Percentiles rank a stretch among this genome's conserved stretches.
phyloP scores from a whole-genome alignment of 1,140 invertebrate species.

The Saccostrea glomerata region DNA sequence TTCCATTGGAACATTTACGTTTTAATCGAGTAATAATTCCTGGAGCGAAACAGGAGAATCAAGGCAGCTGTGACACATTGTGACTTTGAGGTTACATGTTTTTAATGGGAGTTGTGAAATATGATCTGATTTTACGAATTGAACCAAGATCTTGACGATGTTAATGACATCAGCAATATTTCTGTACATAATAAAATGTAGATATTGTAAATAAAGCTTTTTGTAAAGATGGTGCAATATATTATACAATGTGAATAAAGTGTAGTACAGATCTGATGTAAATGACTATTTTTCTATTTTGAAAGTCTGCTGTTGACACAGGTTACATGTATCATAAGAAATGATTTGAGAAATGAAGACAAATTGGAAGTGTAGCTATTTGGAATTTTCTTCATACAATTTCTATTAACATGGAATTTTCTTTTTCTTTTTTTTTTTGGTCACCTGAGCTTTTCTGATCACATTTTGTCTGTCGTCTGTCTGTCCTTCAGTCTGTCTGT shows the following conservation, averaged over 20 bases:
- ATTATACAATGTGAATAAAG: slow-evolving; percentile 20
- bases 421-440: too few relatives aligned
- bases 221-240: background rate
- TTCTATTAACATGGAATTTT: too few relatives aligned
- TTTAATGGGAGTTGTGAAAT: background rate
- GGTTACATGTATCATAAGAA: background rate
- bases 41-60: background rate
- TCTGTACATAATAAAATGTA: background rate
- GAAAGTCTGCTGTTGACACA: background rate
- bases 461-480: too few relatives aligned
- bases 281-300: background rate
- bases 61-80: background rate
- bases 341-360: too few relatives aligned
- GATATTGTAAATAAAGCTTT: background rate
- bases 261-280: background rate
- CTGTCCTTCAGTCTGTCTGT: too few relatives aligned
- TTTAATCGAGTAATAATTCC: background rate
- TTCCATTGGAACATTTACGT: background rate
- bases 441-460: too few relatives aligned
- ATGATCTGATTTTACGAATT: background rate
- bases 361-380: too few relatives aligned
- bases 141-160: background rate
- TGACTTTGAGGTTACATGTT: background rate
- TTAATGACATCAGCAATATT: background rate
- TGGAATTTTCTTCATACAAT: too few relatives aligned